Percentiles rank a stretch among this genome's conserved stretches.
Evolutionary conservation across 1,140 invertebrate species (phyloP).

Genomic region (Hycleus phaleratus): DNA sequence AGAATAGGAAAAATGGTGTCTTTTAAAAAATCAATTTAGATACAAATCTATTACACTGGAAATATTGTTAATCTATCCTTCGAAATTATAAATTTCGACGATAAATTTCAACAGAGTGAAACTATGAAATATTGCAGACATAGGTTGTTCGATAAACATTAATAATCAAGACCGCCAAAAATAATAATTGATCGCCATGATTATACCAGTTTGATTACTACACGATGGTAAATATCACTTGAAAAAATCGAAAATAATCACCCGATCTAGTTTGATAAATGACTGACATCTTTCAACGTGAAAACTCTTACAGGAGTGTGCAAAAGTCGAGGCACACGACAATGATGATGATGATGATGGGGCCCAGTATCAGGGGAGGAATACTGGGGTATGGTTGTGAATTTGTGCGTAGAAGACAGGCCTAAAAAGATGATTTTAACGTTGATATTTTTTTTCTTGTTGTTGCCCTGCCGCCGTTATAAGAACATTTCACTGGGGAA

Average conservation of each 20-base stretch:
- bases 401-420: slow-evolving; percentile 8
- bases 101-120: too few relatives aligned
- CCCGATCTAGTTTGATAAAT: slow-evolving; percentile 29
- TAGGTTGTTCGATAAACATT: too few relatives aligned
- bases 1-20: not conserved
- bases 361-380: not conserved
- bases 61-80: too few relatives aligned
- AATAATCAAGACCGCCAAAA: slow-evolving; percentile 8
- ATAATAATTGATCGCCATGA: slow-evolving; percentile 31
- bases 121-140: too few relatives aligned
- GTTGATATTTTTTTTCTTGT: slow-evolving; percentile 22
- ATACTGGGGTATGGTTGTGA: slow-evolving; percentile 10
- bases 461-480: too few relatives aligned
- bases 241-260: slow-evolving; percentile 26
- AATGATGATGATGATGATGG: too few relatives aligned
- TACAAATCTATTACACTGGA: too few relatives aligned
- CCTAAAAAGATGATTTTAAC: slow-evolving; percentile 27
- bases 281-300: slow-evolving; percentile 33
- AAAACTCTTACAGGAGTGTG: not conserved
- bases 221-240: slow-evolving; percentile 31
- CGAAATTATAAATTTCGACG: too few relatives aligned
- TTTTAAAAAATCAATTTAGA: slow-evolving; percentile 25
- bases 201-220: slow-evolving; percentile 30
- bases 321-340: too few relatives aligned
- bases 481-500: too few relatives aligned